Percentiles rank a stretch among this genome's conserved stretches.
Evolutionary conservation across 30 jellyfish, hydroid and myxozoan genomes (phyloP).

Genomic region (Phacellophora camtschatica): DNA sequence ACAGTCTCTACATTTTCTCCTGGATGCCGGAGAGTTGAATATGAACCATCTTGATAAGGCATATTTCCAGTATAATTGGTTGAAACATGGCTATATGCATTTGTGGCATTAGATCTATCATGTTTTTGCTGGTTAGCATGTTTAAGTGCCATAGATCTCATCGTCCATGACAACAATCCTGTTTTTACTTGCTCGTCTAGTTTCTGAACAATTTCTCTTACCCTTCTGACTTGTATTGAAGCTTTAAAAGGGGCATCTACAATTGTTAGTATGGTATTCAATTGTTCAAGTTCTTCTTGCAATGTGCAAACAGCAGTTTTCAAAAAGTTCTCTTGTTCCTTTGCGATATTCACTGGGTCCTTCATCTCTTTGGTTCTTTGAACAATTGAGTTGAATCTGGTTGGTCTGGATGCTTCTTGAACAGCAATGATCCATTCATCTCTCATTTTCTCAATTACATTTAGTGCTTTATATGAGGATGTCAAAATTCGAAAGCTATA

Average conservation of each 20-base stretch:
- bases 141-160: constrained; percentile 57
- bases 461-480: not conserved
- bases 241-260: constrained; percentile 97
- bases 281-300: constrained; percentile 87
- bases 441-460: constrained; percentile 54
- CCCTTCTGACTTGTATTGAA: constrained; percentile 83
- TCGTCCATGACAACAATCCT: constrained; percentile 89
- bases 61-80: not conserved
- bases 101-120: not conserved
- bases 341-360: constrained; percentile 11
- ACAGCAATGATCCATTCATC: constrained; percentile 93
- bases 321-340: constrained; percentile 76
- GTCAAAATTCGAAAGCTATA: constrained; percentile 75
- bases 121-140: constrained; percentile 9
- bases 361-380: not conserved
- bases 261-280: constrained; percentile 72
- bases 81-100: not conserved
- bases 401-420: constrained; percentile 83
- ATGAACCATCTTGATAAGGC: not conserved
- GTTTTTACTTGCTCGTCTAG: constrained; percentile 81
- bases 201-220: constrained; percentile 71
- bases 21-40: not conserved
- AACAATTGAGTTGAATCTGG: constrained; percentile 29
- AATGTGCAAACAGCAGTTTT: constrained; percentile 71
- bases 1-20: constrained; percentile 7